phyloP scores from a whole-genome alignment of 2,797 vertebrate species.

The Clangula hyemalis region DNA sequence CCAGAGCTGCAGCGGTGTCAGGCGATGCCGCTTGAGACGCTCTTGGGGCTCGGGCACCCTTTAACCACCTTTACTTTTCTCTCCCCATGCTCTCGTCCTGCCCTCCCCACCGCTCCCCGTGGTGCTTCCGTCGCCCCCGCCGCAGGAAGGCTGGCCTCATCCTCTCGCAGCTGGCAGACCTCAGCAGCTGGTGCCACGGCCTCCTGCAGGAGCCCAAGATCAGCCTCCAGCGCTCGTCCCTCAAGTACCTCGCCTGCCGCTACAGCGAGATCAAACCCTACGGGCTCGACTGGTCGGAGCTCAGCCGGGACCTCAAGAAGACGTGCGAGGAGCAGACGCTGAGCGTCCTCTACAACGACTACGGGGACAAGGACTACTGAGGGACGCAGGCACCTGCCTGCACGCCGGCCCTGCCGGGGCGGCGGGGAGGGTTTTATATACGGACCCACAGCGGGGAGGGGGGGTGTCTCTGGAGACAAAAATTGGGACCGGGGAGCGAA shows the following conservation, averaged over 20 bases:
- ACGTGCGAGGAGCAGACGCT: constrained; percentile 95
- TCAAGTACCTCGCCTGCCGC: constrained; percentile 93
- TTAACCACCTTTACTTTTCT: constrained; percentile 50
- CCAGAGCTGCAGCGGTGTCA: neutral
- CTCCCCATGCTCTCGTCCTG: neutral
- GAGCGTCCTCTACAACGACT: constrained; percentile 94
- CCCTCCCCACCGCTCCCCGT: neutral
- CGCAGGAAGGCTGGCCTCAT: constrained; percentile 94
- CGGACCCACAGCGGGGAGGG: neutral
- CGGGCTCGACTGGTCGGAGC: constrained; percentile 91
- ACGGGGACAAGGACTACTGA: constrained; percentile 93
- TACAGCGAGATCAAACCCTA: constrained; percentile 97
- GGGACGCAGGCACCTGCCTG: neutral
- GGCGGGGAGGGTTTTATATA: constrained; percentile 45
- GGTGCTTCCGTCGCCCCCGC: neutral
- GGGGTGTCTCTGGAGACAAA: constrained; percentile 38
- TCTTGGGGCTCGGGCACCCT: neutral
- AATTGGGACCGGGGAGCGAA: neutral
- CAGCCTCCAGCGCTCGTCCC: constrained; percentile 88
- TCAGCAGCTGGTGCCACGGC: constrained; percentile 92
- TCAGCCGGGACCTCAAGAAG: constrained; percentile 92
- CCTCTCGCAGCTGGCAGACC: constrained; percentile 92
- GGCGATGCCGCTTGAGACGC: neutral
- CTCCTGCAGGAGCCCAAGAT: constrained; percentile 97
- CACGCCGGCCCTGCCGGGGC: neutral